These are phyloP conservation scores for Furcula furcula DNA, from an alignment of 2,888 invertebrate genomes.

Conservation along the genomic window DNA sequence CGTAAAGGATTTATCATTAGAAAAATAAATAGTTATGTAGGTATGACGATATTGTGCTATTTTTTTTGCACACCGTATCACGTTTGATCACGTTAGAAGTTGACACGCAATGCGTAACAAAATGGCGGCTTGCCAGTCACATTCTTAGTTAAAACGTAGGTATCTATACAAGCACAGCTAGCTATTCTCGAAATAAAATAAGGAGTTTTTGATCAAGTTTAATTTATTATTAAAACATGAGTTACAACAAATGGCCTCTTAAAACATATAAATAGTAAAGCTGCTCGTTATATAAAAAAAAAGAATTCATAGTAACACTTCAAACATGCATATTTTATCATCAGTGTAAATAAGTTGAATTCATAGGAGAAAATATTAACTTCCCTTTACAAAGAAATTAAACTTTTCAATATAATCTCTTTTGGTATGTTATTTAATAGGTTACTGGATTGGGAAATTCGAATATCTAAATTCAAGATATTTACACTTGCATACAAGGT, in stretches of 20 bases:
- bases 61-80: too few relatives aligned
- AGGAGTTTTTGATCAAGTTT: constrained; percentile 58
- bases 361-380: constrained; percentile 6
- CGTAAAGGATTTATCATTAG: too few relatives aligned
- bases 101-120: too few relatives aligned
- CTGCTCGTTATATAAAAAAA: constrained; percentile 64
- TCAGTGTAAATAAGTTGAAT: constrained; percentile 13
- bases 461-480: constrained; percentile 23
- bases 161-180: too few relatives aligned
- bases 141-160: too few relatives aligned
- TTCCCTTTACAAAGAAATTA: neutral
- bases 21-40: too few relatives aligned
- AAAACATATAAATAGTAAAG: constrained; percentile 80
- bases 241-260: constrained; percentile 81
- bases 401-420: neutral
- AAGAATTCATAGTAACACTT: constrained; percentile 31
- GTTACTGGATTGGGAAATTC: too few relatives aligned
- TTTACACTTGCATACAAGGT: constrained; percentile 21
- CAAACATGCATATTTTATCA: constrained; percentile 23
- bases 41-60: too few relatives aligned
- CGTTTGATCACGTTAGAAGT: too few relatives aligned
- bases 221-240: constrained; percentile 79
- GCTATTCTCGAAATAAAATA: constrained; percentile 20
- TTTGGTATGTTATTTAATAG: constrained; percentile 1
- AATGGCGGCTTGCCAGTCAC: too few relatives aligned